phyloP scores from a whole-genome alignment of 2,113 vertebrate species.

The Antechinus stuartii region DNA sequence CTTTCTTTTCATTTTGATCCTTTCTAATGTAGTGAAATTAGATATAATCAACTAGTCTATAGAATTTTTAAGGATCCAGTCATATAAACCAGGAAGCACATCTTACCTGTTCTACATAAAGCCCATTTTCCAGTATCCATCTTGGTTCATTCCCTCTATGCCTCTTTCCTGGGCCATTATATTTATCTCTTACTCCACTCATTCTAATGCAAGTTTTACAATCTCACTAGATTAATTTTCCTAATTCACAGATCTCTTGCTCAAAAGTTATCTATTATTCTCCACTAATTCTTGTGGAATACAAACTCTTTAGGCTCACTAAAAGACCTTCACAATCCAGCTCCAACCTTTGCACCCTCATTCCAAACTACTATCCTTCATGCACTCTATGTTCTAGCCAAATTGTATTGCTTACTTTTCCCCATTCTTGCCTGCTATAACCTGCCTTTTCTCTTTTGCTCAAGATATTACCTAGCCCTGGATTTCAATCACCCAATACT shows the following conservation, averaged over 20 bases:
- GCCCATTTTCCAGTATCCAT: not conserved
- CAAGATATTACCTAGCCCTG: not conserved
- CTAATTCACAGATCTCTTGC: not conserved
- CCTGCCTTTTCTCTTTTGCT: not conserved
- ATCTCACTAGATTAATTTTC: not conserved
- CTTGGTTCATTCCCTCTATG: not conserved
- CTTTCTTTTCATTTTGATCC: slow-evolving; percentile 28
- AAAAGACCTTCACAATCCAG: not conserved
- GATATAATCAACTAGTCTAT: slow-evolving; percentile 5
- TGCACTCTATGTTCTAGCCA: not conserved
- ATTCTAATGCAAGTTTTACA: not conserved
- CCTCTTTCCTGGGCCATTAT: not conserved
- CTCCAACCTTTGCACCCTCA: not conserved
- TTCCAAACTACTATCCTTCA: not conserved
- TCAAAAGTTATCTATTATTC: not conserved
- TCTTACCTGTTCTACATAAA: not conserved
- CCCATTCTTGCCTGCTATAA: not conserved
- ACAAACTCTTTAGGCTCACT: not conserved
- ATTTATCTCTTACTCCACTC: not conserved
- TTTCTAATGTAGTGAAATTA: not conserved
- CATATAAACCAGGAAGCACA: not conserved
- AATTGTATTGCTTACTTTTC: not conserved
- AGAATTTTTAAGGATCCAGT: not conserved
- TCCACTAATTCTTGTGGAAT: not conserved
- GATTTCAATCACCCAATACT: not conserved